A percentile compares a stretch with the other conserved stretches of the same genome.
These are phyloP conservation scores for Bhutanitis thaidina DNA, from an alignment of 2,888 invertebrate genomes.

Conservation along the genomic window DNA sequence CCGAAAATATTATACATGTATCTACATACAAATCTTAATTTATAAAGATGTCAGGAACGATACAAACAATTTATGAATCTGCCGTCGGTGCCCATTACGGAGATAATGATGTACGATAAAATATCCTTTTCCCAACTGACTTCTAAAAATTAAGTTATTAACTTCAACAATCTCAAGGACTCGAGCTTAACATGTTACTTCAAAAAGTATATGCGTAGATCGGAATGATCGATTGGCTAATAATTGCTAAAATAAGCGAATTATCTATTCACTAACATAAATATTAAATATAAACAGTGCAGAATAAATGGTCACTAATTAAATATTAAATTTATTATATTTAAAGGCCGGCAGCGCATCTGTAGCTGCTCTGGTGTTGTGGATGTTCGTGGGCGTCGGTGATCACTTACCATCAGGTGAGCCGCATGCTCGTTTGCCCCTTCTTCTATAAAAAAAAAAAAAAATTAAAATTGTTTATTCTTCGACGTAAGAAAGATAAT, in stretches of 20 bases:
- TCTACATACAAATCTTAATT: slow-evolving; percentile 20
- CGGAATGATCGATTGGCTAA: neutral
- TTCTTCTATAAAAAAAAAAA: too few relatives aligned
- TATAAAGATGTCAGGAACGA: slow-evolving; percentile 16
- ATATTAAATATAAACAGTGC: too few relatives aligned
- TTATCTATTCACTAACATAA: too few relatives aligned
- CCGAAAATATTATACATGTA: slow-evolving; percentile 16
- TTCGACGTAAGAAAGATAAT: too few relatives aligned
- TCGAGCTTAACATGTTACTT: neutral
- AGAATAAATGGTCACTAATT: too few relatives aligned
- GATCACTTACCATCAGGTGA: too few relatives aligned
- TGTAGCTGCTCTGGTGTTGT: too few relatives aligned
- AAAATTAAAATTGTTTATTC: too few relatives aligned
- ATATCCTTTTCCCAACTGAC: slow-evolving; percentile 3
- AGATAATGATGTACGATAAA: slow-evolving; percentile 14
- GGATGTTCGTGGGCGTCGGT: too few relatives aligned
- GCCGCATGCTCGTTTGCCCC: too few relatives aligned
- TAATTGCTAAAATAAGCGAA: neutral
- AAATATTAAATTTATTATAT: too few relatives aligned
- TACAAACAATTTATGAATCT: slow-evolving; percentile 18
- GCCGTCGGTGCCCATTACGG: slow-evolving; percentile 13
- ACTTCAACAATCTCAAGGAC: slow-evolving; percentile 3
- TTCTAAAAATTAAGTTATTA: slow-evolving; percentile 19
- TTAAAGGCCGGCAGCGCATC: too few relatives aligned
- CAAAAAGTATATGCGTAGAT: neutral